A percentile compares a stretch with the other conserved stretches of the same genome.
Evolutionary conservation across 2,888 invertebrate genomes (phyloP).

Genomic region (Agrypnus murinus): DNA sequence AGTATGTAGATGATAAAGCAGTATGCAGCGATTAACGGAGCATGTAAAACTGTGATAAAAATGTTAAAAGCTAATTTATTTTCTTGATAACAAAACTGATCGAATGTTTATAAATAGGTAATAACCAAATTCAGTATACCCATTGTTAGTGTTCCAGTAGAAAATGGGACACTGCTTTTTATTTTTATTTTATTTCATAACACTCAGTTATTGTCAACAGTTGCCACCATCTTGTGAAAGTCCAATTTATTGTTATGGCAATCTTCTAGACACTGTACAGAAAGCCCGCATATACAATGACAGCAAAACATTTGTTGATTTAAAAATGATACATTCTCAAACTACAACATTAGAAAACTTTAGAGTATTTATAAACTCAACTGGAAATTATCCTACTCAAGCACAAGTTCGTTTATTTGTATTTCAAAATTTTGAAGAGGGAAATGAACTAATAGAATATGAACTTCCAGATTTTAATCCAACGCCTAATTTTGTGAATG

Average conservation of each 20-base stretch:
- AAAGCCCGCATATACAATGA: conserved; percentile 35
- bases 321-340: conserved; percentile 69
- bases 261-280: conserved; percentile 39
- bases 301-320: conserved; percentile 40
- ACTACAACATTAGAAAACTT: conserved; percentile 76
- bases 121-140: too few species aligned
- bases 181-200: too few species aligned
- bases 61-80: too few species aligned
- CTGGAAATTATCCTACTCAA: conserved; percentile 71
- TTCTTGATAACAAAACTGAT: too few species aligned
- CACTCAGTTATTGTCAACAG: neutral
- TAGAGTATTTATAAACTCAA: conserved; percentile 73
- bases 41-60: too few species aligned
- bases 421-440: conserved; percentile 75
- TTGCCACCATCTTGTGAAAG: conserved; percentile 39
- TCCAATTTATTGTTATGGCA: conserved; percentile 44
- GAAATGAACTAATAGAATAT: conserved; percentile 77
- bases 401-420: conserved; percentile 75
- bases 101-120: too few species aligned
- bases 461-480: conserved; percentile 75
- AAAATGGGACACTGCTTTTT: too few species aligned
- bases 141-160: too few species aligned
- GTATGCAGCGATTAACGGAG: too few species aligned
- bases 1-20: too few species aligned
- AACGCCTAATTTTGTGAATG: conserved; percentile 76